Evolutionary conservation across 2,888 invertebrate species (phyloP).

Genomic region (Andrena praecox): DNA sequence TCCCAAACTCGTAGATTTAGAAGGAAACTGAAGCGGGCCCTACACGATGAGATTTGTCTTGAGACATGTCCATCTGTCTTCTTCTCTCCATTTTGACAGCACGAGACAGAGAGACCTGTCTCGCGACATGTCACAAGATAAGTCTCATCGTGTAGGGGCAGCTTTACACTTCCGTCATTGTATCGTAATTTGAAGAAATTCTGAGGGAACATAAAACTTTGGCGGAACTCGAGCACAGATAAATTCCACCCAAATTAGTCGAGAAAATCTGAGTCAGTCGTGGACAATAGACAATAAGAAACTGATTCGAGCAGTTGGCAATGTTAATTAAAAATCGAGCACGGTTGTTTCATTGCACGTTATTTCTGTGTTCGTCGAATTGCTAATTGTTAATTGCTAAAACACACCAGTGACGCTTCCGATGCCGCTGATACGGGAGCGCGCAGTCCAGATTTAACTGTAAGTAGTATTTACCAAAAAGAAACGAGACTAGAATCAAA

Average conservation of each 20-base stretch:
- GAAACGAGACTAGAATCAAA: conserved; percentile 10
- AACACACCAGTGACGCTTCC: not conserved
- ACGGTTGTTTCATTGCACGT: not conserved
- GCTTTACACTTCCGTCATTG: too few relatives aligned
- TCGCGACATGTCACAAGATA: too few relatives aligned
- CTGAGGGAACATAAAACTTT: not conserved
- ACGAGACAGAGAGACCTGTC: too few relatives aligned
- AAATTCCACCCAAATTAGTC: not conserved
- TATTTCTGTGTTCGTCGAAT: conserved; percentile 30
- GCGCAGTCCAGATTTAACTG: conserved; percentile 1
- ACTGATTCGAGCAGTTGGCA: not conserved
- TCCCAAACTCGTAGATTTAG: too few relatives aligned
- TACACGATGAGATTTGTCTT: too few relatives aligned
- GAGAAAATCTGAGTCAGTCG: not conserved
- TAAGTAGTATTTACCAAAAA: conserved; percentile 41
- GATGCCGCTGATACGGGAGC: not conserved
- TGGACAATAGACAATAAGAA: not conserved
- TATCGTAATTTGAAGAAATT: too few relatives aligned
- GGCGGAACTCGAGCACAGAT: not conserved
- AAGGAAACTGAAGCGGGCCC: too few relatives aligned
- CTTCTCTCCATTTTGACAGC: too few relatives aligned
- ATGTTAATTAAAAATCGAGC: not conserved
- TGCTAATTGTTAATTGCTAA: not conserved
- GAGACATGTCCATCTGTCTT: too few relatives aligned
- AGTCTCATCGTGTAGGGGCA: too few relatives aligned